Conservation (phyloP, 2,888 invertebrate genomes). For the Aelia acuminata region DNA sequence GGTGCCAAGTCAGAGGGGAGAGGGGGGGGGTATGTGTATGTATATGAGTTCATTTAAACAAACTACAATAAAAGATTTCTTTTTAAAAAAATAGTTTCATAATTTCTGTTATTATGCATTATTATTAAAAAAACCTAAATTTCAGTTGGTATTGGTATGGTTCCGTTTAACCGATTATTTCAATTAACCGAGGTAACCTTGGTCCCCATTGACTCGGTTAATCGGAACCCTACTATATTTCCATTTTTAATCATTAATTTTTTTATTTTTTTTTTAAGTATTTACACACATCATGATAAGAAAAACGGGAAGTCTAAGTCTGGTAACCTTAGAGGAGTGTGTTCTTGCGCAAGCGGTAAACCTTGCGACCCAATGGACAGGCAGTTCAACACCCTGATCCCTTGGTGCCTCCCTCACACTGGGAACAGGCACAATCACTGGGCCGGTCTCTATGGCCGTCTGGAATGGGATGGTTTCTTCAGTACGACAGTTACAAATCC, state of each 20-base stretch:
- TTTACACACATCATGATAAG: conserved; percentile 73
- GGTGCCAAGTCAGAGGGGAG: too few relatives aligned
- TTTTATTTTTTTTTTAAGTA: conserved; percentile 68
- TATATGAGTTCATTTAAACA: too few relatives aligned
- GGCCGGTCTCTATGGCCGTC: conserved; percentile 86
- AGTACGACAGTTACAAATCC: conserved; percentile 89
- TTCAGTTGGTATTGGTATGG: not conserved
- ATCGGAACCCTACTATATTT: too few relatives aligned
- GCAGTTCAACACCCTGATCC: conserved; percentile 87
- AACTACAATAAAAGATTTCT: too few relatives aligned
- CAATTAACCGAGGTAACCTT: too few relatives aligned
- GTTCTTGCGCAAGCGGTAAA: conserved; percentile 78
- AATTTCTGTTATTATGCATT: too few relatives aligned
- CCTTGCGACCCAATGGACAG: conserved; percentile 79
- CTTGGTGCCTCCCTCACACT: conserved; percentile 91
- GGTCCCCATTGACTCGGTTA: too few relatives aligned
- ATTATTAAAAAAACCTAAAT: not conserved
- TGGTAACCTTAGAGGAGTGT: conserved; percentile 79
- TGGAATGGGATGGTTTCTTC: conserved; percentile 89
- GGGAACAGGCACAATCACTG: conserved; percentile 88
- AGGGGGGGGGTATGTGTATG: too few relatives aligned
- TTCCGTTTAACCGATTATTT: too few relatives aligned
- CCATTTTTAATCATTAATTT: not conserved
- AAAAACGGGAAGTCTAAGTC: conserved; percentile 72
- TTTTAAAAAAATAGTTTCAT: too few relatives aligned